Evolutionary conservation across 1,140 invertebrate genomes (phyloP), one percentile per base, ranked within the genome.

Genomic region (Sitophilus oryzae): DNA sequence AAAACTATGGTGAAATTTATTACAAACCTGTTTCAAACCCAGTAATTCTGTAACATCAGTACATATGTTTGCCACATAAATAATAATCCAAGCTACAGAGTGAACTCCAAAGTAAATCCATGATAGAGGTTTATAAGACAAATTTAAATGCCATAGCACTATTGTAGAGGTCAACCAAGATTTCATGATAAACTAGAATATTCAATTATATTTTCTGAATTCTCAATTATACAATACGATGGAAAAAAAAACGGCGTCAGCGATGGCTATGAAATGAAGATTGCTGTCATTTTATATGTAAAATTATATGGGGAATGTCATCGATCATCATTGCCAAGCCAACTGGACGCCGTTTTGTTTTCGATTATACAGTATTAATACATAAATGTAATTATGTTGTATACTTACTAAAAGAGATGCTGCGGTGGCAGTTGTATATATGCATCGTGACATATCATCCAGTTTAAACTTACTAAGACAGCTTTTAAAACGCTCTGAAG

Each of bases 21-120:
- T 23, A 42, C 18, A 19, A 64, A 79, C 71, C 61, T 83, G 81
- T 59, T 82, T 83, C 2, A 82, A 59, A 6, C 82, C 81, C 18
- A 76, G 52, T 1, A 83, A 62, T 60, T 83, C 81, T 9, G 75
- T 71, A 8, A 82, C 72, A 67, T 83, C 81, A 74, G 82, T 77
- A 65, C 80, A 79, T 14, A 82, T 64, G 55, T 76, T 79, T 2
- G 79, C 80, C 49, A 78, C 75, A 60, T 80, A 82, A 42, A 83
- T 77, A n/a, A 82, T 67, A 15, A 73, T 63, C 82, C 82, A 83
- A 22, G 73, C 74, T n/a, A 78, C 20, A 2, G 67, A 51, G 62
- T 83, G 81, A 14, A 77, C 58, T 4, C 67, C 50, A 4, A 70
- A 63, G 59, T 78, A 79, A 6, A 72, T 45, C 56, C 73, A 71